Evolutionary conservation across 2,113 vertebrate species (phyloP).

Genomic region (Lepus europaeus): DNA sequence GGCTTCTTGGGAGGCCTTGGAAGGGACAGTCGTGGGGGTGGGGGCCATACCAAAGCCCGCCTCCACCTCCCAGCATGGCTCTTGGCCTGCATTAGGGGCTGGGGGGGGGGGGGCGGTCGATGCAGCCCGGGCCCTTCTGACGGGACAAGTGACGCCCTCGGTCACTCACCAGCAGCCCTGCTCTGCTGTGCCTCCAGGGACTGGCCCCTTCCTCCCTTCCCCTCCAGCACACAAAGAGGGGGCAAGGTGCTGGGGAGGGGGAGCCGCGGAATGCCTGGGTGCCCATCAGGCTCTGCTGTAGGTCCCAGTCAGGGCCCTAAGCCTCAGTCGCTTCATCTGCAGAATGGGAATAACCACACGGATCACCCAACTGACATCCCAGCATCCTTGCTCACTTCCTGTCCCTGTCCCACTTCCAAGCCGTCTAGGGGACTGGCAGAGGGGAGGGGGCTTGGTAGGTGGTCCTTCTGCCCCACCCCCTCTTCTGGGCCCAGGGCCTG

Average conservation of each 20-base stretch:
- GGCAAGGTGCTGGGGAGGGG: no score
- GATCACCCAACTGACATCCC: not conserved
- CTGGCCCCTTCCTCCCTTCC: not conserved
- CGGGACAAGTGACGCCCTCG: not conserved
- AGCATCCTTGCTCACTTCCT: not conserved
- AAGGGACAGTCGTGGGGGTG: not conserved
- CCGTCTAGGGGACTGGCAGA: no score
- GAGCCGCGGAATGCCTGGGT: not conserved
- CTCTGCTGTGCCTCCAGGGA: not conserved
- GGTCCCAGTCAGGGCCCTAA: not conserved
- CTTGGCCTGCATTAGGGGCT: not conserved
- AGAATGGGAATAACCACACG: not conserved
- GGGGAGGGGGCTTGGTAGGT: not conserved
- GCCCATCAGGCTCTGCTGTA: not conserved
- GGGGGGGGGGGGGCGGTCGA: no score
- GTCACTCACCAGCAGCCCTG: not conserved
- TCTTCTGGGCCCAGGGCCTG: not conserved
- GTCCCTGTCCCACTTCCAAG: not conserved
- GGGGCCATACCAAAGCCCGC: conserved; percentile 38
- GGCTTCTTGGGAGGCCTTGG: conserved; percentile 57
- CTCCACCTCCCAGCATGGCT: not conserved
- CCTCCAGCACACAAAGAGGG: not conserved
- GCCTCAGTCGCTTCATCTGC: not conserved
- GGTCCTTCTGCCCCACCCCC: not conserved
- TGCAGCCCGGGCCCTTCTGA: not conserved